phyloP scores from a whole-genome alignment of 2,797 vertebrate genomes.

The Coreius guichenoti region DNA sequence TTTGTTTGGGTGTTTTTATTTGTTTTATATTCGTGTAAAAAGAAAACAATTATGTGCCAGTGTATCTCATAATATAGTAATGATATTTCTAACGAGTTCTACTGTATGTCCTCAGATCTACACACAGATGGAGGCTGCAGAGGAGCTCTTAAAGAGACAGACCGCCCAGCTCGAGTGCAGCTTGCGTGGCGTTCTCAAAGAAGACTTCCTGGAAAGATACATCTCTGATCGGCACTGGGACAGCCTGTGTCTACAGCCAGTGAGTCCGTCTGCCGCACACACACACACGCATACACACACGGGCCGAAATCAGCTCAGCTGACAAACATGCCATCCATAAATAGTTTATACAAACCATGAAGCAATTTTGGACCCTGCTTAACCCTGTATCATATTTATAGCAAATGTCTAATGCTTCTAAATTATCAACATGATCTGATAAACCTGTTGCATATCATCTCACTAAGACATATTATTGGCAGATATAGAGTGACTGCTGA shows the following conservation, averaged over 20 bases:
- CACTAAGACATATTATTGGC: background rate
- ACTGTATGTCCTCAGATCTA: slow-evolving; percentile 73
- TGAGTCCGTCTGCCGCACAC: slow-evolving; percentile 64
- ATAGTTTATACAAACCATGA: background rate
- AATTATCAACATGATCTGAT: background rate
- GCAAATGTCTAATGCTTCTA: background rate
- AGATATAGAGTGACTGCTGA: background rate
- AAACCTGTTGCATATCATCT: background rate
- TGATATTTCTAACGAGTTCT: slow-evolving; percentile 6
- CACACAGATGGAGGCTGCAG: slow-evolving; percentile 71
- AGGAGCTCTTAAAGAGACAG: slow-evolving; percentile 69
- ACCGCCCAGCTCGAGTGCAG: slow-evolving; percentile 77
- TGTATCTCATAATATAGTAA: background rate
- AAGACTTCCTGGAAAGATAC: slow-evolving; percentile 72
- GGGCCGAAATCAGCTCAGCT: background rate
- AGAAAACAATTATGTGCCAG: background rate
- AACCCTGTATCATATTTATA: background rate
- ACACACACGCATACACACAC: background rate
- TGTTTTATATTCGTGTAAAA: background rate
- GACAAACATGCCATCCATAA: background rate
- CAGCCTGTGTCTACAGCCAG: slow-evolving; percentile 70
- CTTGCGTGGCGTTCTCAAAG: slow-evolving; percentile 78
- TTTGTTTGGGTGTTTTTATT: slow-evolving; percentile 1
- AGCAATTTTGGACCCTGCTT: background rate
- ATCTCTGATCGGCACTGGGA: slow-evolving; percentile 81